Percentiles rank a stretch among this genome's conserved stretches.
phyloP scores from a whole-genome alignment of 2,888 invertebrate genomes.

The Caenorhabditis angaria region DNA sequence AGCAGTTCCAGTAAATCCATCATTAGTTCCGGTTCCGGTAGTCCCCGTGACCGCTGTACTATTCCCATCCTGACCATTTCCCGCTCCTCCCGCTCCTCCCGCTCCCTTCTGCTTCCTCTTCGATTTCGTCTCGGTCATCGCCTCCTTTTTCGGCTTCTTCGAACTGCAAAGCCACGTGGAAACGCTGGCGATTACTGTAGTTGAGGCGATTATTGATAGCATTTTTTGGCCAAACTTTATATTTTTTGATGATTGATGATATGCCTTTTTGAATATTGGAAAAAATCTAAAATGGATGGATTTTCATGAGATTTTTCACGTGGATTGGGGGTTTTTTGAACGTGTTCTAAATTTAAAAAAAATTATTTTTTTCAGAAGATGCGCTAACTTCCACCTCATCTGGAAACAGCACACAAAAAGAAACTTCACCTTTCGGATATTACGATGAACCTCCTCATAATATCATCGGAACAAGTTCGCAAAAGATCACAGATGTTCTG shows the following conservation, averaged over 20 bases:
- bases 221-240: conserved; percentile 2
- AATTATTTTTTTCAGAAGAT: too few relatives aligned
- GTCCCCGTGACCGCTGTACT: too few relatives aligned
- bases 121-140: too few relatives aligned
- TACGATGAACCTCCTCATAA: conserved; percentile 22
- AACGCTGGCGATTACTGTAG: neutral
- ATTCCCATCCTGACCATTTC: too few relatives aligned
- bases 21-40: too few relatives aligned
- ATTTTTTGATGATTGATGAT: conserved; percentile 4
- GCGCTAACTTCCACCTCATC: conserved; percentile 49
- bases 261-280: neutral
- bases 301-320: too few relatives aligned
- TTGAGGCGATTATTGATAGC: neutral
- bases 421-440: conserved; percentile 44
- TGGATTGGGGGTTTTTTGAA: too few relatives aligned
- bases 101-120: too few relatives aligned
- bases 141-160: neutral
- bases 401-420: conserved; percentile 55
- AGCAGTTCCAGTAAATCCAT: neutral
- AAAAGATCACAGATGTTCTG: neutral
- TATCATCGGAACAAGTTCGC: neutral
- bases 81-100: too few relatives aligned
- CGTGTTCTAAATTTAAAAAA: too few relatives aligned
- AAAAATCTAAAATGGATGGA: neutral
- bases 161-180: neutral